Evolutionary conservation across 2,797 vertebrate species (phyloP).

Genomic region (Muscicapa striata): DNA sequence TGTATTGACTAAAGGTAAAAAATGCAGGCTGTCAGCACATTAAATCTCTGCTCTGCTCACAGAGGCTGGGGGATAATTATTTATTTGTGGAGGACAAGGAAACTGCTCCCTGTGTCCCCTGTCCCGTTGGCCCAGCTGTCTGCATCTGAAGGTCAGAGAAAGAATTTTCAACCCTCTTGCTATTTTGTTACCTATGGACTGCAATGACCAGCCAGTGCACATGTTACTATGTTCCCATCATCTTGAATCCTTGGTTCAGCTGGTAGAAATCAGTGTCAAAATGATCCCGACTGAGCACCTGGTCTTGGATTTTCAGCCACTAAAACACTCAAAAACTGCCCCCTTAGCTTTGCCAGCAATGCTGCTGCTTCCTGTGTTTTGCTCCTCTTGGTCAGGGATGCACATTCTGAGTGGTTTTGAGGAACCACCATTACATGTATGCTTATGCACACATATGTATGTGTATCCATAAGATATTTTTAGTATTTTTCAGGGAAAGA

Average conservation of each 20-base stretch:
- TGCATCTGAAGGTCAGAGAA: background rate
- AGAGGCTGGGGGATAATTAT: slow-evolving; percentile 33
- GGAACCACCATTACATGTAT: rapidly evolving
- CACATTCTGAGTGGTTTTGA: background rate
- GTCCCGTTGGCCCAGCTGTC: background rate
- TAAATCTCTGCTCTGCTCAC: slow-evolving; percentile 62
- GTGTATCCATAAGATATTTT: background rate
- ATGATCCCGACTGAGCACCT: background rate
- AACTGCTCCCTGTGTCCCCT: background rate
- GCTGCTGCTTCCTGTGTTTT: background rate
- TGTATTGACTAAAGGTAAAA: slow-evolving; percentile 84
- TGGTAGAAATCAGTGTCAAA: background rate
- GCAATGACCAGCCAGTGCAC: background rate
- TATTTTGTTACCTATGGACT: background rate
- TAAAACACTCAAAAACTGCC: background rate
- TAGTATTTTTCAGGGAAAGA: background rate
- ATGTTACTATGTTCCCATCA: background rate
- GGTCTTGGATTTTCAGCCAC: background rate
- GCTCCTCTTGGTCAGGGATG: background rate
- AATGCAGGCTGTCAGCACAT: slow-evolving; percentile 81
- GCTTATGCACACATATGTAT: rapidly evolving
- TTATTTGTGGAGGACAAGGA: slow-evolving; percentile 57
- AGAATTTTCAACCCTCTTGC: background rate
- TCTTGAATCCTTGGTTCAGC: background rate
- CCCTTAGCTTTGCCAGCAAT: background rate